phyloP scores from a whole-genome alignment of 2,797 vertebrate species.

The Melopsittacus undulatus region DNA sequence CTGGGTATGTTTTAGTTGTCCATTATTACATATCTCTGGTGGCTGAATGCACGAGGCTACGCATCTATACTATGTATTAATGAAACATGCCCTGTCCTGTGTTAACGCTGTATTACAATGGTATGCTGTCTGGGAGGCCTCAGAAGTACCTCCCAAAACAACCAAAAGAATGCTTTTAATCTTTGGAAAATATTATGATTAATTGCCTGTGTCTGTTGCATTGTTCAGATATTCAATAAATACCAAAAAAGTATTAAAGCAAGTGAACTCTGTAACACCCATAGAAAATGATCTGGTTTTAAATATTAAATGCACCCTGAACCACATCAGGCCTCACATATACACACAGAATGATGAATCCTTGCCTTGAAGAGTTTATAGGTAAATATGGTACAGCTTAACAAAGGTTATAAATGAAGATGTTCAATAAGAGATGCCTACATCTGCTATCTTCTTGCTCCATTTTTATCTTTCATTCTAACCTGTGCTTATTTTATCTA shows the following conservation, averaged over 20 bases:
- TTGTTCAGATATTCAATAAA: background rate
- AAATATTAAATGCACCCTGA: background rate
- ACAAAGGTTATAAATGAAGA: background rate
- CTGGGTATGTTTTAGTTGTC: slow-evolving; percentile 65
- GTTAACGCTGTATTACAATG: background rate
- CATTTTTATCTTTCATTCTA: background rate
- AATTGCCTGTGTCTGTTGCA: background rate
- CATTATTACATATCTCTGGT: slow-evolving; percentile 57
- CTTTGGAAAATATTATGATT: slow-evolving; percentile 13
- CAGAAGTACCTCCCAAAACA: slow-evolving; percentile 11
- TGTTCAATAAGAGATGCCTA: background rate
- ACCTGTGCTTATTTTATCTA: background rate
- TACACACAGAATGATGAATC: background rate
- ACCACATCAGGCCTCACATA: background rate
- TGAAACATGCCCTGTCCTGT: slow-evolving; percentile 46
- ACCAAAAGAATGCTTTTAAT: background rate
- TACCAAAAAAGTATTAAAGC: background rate
- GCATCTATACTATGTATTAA: slow-evolving; percentile 53
- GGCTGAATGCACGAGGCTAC: slow-evolving; percentile 39
- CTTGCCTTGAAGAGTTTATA: background rate
- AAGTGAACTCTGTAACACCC: background rate
- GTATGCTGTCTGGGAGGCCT: background rate
- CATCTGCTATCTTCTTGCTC: background rate
- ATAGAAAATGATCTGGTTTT: background rate
- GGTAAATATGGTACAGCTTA: background rate